Conservation (phyloP, 2,888 invertebrate genomes). For the Leistus spinibarbis region DNA sequence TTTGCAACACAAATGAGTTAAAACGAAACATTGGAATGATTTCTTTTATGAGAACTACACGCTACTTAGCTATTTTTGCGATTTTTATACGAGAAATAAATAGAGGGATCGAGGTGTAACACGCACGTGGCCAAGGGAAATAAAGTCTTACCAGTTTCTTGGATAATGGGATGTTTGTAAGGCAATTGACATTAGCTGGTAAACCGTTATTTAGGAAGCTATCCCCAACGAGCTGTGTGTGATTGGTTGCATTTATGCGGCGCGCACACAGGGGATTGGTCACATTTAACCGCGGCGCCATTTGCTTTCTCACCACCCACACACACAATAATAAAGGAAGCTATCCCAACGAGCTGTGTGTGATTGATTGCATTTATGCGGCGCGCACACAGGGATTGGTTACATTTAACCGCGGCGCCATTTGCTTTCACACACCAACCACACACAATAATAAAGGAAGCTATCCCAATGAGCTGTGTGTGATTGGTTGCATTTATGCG, state of each 20-base stretch:
- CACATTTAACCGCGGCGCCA: no score
- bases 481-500: not conserved
- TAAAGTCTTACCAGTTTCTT: not conserved
- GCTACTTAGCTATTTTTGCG: not conserved
- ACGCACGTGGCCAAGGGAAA: not conserved
- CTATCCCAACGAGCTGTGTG: not conserved
- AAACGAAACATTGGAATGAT: not conserved
- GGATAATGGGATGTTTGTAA: not conserved
- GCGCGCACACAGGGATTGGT: no score
- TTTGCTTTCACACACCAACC: no score
- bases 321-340: no score
- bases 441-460: no score
- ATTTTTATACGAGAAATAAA: not conserved
- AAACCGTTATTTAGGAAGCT: not conserved
- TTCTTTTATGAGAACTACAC: not conserved
- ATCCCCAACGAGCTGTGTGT: not conserved
- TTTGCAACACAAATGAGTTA: not conserved
- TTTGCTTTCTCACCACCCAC: no score
- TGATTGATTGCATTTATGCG: not conserved
- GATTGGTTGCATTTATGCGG: not conserved
- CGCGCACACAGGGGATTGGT: no score
- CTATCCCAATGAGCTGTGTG: not conserved
- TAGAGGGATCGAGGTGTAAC: not conserved
- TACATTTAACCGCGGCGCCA: no score
- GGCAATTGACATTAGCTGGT: not conserved